A percentile compares a stretch with the other conserved stretches of the same genome.
Evolutionary conservation across 1,140 invertebrate genomes (phyloP).

Genomic region (Drosophila aff.): DNA sequence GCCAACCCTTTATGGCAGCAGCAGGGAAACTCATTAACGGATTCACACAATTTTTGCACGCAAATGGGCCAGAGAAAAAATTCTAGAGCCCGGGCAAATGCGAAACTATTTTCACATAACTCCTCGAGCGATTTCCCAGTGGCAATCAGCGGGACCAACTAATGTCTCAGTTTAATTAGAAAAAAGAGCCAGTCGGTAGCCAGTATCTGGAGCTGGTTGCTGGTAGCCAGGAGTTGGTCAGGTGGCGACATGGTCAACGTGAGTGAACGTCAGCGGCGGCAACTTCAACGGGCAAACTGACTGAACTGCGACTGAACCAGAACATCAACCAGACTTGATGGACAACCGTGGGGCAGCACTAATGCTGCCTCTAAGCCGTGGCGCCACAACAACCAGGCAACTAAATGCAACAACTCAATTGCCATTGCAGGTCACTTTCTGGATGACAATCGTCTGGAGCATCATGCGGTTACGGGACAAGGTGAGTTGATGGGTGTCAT

Average conservation of each 20-base stretch:
- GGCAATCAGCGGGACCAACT: slow-evolving; percentile 73
- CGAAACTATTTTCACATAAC: slow-evolving; percentile 80
- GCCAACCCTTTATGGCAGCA: slow-evolving; percentile 12
- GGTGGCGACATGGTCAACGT: slow-evolving; percentile 59
- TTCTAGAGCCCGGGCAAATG: slow-evolving; percentile 57
- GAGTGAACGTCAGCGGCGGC: slow-evolving; percentile 72
- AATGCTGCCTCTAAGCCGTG: slow-evolving; percentile 46
- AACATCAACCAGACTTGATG: slow-evolving; percentile 52
- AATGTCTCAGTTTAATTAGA: slow-evolving; percentile 79
- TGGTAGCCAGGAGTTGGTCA: slow-evolving; percentile 39
- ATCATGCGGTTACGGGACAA: slow-evolving; percentile 76
- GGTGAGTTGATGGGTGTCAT: slow-evolving; percentile 50
- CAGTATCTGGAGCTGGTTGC: background rate
- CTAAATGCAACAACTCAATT: slow-evolving; percentile 79
- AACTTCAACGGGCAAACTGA: slow-evolving; percentile 43
- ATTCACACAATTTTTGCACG: slow-evolving; percentile 81
- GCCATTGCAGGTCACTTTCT: slow-evolving; percentile 82
- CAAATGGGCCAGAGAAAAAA: slow-evolving; percentile 60
- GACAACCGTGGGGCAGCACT: slow-evolving; percentile 74
- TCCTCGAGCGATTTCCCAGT: slow-evolving; percentile 72
- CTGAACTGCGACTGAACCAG: slow-evolving; percentile 20
- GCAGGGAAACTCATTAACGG: slow-evolving; percentile 64
- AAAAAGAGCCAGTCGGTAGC: slow-evolving; percentile 28
- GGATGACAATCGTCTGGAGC: slow-evolving; percentile 84
- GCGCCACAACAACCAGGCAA: slow-evolving; percentile 67